Evolutionary conservation across 1,140 invertebrate species (phyloP).

Genomic region (Platyscapa corneri): DNA sequence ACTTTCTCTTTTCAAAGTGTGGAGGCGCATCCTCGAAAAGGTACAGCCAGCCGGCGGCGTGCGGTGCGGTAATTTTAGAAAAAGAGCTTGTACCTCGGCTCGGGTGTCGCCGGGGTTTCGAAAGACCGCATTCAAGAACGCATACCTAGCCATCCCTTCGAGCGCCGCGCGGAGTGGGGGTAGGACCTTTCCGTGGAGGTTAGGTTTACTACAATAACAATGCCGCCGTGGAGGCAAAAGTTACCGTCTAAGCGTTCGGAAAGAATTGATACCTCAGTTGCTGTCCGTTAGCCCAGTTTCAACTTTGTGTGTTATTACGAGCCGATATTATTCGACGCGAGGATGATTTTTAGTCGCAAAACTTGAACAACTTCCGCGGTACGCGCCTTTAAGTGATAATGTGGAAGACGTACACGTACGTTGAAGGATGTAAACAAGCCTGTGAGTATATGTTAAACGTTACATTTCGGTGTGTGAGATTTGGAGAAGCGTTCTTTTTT

Average conservation of each 20-base stretch:
- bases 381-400: background rate
- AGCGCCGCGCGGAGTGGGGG: background rate
- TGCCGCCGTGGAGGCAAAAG: background rate
- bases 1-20: background rate
- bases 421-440: constrained; percentile 3
- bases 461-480: no score
- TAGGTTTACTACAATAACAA: background rate
- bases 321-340: background rate
- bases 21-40: background rate
- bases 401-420: background rate
- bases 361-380: background rate
- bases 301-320: background rate
- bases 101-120: no score
- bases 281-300: background rate
- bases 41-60: no score
- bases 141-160: background rate
- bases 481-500: no score
- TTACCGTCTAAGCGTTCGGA: background rate
- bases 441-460: background rate
- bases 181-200: background rate
- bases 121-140: background rate
- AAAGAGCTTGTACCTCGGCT: background rate
- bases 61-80: background rate
- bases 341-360: background rate
- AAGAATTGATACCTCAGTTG: constrained; percentile 1